Evolutionary conservation across 2,113 vertebrate genomes (phyloP).

Genomic region (Helogale parvula): DNA sequence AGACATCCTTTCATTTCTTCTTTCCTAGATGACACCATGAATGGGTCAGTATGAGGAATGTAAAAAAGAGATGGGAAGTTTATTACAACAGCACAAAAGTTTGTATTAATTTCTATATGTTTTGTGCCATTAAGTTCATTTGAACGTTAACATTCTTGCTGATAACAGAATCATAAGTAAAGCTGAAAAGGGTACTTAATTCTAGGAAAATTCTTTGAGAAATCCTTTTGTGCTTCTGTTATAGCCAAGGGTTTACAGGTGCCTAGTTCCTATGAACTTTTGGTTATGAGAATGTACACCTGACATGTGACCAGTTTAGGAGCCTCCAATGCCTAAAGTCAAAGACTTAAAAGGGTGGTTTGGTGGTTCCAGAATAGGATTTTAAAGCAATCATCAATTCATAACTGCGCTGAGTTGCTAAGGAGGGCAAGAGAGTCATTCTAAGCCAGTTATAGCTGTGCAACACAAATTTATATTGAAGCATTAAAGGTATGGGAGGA

Average conservation of each 20-base stretch:
- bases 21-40: constrained; percentile 17
- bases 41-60: not conserved
- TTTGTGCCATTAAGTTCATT: constrained; percentile 28
- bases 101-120: not conserved
- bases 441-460: not conserved
- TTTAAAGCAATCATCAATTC: not conserved
- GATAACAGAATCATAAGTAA: constrained; percentile 54
- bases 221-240: not conserved
- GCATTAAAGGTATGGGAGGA: not conserved
- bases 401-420: not conserved
- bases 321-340: not conserved
- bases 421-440: not conserved
- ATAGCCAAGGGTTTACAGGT: not conserved
- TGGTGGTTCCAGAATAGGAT: not conserved
- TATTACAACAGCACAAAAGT: not conserved
- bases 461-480: not conserved
- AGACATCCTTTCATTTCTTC: not conserved
- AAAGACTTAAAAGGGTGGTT: not conserved
- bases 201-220: constrained; percentile 55
- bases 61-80: constrained; percentile 6
- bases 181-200: constrained; percentile 44
- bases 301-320: not conserved
- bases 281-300: not conserved
- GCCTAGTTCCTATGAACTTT: not conserved
- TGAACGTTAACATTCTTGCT: constrained; percentile 3